Base-by-base conservation (phyloP, 2,113 vertebrate species). In the Picathartes gymnocephalus region DNA sequence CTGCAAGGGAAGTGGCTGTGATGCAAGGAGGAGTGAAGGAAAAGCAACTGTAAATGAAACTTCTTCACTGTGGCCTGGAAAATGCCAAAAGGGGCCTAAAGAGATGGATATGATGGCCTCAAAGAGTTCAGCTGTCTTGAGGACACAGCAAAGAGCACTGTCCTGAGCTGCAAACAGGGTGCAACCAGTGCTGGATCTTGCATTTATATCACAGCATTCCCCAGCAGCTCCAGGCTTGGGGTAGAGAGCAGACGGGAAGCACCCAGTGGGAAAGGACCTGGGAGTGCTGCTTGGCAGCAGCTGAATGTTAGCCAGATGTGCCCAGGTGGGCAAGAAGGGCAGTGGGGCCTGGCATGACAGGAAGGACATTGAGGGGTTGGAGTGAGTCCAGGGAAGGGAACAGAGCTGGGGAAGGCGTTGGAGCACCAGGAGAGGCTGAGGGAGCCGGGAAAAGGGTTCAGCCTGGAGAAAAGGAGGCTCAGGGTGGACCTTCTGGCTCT, bases 351-450 rank as follows among this genome's bases (percentile, higher is more conserved):
- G 30, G 30, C n/a, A 45, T 1, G 1, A 25, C 40, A 62, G 11
- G 24, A 70, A 30, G 24, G n/a, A 66, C 53, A 47, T 0, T 18
- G 70, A 74, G 25, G 30, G 24, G 45, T 21, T 69, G n/a, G 54
- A 76, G 8, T 0, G 0, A n/a, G 53, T 47, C 13, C 39, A 61
- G 54, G 0, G 24, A n/a, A 53, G 30, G 16, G 45, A 74, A 22
- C 0, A 0, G 78, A 54, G 25, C 47, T 61, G 53, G 37, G 44
- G 45, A 76, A 68, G 53, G 28, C 19, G 6, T 53, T 74, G 78
- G 30, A 74, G n/a, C 28, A 2, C 13, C 61, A 81, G 69, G 4
- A 74, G 30, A 0, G 0, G 53, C 61, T 81, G 53, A 74, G 13
- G 28, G 39, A 68, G 45, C 20, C 68, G 61, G 37, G 7, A 6